Conservation (phyloP, 2,113 vertebrate species). For the Notothenia coriiceps region DNA sequence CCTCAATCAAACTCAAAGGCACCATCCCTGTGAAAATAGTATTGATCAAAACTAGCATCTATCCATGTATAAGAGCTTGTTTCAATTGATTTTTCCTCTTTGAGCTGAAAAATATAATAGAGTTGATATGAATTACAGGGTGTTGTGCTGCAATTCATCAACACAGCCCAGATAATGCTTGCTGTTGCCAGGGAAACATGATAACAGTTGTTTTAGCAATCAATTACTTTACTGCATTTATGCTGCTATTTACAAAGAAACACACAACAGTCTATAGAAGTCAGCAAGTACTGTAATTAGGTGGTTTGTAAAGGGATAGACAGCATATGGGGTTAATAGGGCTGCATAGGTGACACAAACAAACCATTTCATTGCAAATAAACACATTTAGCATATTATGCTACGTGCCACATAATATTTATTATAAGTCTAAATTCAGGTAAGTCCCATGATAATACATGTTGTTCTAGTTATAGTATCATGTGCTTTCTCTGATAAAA, state of each 20-base stretch:
- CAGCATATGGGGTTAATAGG: constrained; percentile 46
- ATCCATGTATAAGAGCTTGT: constrained; percentile 80
- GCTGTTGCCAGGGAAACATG: constrained; percentile 89
- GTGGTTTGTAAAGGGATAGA: constrained; percentile 63
- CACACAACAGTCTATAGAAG: constrained; percentile 63
- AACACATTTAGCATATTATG: constrained; percentile 52
- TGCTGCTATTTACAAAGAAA: constrained; percentile 83
- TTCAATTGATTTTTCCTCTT: constrained; percentile 86
- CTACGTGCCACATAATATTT: constrained; percentile 43
- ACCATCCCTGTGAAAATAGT: constrained; percentile 80
- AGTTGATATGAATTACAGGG: constrained; percentile 89
- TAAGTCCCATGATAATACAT: constrained; percentile 18
- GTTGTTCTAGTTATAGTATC: constrained; percentile 10
- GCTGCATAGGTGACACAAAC: constrained; percentile 59
- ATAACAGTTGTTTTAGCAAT: constrained; percentile 91
- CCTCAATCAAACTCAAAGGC: constrained; percentile 78
- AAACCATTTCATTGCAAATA: constrained; percentile 55
- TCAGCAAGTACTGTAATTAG: constrained; percentile 57
- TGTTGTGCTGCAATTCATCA: constrained; percentile 92
- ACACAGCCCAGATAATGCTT: constrained; percentile 88
- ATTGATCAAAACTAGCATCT: constrained; percentile 85
- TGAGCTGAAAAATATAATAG: constrained; percentile 80
- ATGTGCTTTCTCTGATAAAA: constrained; percentile 8
- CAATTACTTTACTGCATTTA: constrained; percentile 89
- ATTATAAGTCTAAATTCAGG: constrained; percentile 37